Evolutionary conservation across 2,888 invertebrate species (phyloP).

Genomic region (Clepsis dumicolana): DNA sequence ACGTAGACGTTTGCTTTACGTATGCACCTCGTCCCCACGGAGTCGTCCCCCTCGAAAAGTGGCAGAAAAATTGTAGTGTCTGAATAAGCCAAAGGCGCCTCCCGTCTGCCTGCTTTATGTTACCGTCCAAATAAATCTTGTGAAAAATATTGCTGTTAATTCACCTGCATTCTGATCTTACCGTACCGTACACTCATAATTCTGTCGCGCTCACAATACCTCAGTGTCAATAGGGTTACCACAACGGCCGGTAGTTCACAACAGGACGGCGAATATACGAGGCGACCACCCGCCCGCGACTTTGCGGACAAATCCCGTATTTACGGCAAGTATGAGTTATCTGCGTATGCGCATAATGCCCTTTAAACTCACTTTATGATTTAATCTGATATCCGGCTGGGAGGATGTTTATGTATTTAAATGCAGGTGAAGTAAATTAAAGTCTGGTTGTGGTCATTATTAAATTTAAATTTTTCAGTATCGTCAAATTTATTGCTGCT

Average conservation of each 20-base stretch:
- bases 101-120: no score
- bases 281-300: constrained; percentile 40
- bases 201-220: not conserved
- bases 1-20: no score
- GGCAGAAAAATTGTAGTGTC: no score
- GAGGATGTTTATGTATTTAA: constrained; percentile 24
- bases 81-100: no score
- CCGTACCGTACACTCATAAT: not conserved
- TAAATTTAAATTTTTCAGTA: no score
- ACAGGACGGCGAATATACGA: constrained; percentile 36
- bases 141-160: not conserved
- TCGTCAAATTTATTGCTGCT: no score
- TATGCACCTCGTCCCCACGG: no score
- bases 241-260: constrained; percentile 31
- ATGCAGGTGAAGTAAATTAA: constrained; percentile 25
- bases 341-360: constrained; percentile 14
- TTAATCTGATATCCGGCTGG: constrained; percentile 36
- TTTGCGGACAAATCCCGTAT: constrained; percentile 39
- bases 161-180: not conserved
- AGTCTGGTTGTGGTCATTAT: not conserved
- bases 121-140: not conserved
- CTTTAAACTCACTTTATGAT: constrained; percentile 29
- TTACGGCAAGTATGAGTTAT: constrained; percentile 39
- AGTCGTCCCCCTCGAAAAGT: no score
- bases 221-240: constrained; percentile 25